Evolutionary conservation across 1,140 invertebrate genomes (phyloP).

Genomic region (Melitaea cinxia): DNA sequence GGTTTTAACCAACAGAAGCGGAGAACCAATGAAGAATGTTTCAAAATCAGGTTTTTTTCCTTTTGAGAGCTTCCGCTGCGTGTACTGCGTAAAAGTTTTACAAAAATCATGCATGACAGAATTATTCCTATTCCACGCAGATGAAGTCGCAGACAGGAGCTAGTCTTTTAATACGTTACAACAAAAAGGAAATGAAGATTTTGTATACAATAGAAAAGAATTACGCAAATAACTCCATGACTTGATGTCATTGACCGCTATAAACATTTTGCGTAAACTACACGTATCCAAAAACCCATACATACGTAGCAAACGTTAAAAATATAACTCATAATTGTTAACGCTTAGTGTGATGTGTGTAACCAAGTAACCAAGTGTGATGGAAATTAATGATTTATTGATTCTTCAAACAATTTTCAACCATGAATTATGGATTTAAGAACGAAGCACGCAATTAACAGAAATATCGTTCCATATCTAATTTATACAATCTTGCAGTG

Average conservation of each 20-base stretch:
- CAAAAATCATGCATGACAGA: too few relatives aligned
- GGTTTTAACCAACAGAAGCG: too few relatives aligned
- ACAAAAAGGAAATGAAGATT: too few relatives aligned
- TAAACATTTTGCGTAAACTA: not conserved
- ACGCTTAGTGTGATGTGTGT: too few relatives aligned
- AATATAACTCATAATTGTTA: not conserved
- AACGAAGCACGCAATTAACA: not conserved
- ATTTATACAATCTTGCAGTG: not conserved
- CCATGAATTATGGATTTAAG: not conserved
- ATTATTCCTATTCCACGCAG: too few relatives aligned
- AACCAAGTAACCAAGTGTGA: not conserved
- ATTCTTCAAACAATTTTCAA: not conserved
- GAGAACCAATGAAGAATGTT: too few relatives aligned
- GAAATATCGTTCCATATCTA: not conserved
- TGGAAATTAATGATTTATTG: not conserved
- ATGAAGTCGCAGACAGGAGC: too few relatives aligned
- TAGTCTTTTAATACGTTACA: too few relatives aligned
- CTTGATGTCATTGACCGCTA: not conserved
- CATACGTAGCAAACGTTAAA: not conserved
- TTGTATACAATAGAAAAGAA: too few relatives aligned
- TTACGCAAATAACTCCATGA: not conserved
- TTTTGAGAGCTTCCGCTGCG: too few relatives aligned
- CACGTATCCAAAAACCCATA: not conserved
- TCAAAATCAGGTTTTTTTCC: too few relatives aligned
- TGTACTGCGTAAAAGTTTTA: too few relatives aligned